Evolutionary conservation across 2,113 vertebrate species (phyloP), one percentile per base, ranked within the genome.

Genomic region (Aptenodytes forsteri): DNA sequence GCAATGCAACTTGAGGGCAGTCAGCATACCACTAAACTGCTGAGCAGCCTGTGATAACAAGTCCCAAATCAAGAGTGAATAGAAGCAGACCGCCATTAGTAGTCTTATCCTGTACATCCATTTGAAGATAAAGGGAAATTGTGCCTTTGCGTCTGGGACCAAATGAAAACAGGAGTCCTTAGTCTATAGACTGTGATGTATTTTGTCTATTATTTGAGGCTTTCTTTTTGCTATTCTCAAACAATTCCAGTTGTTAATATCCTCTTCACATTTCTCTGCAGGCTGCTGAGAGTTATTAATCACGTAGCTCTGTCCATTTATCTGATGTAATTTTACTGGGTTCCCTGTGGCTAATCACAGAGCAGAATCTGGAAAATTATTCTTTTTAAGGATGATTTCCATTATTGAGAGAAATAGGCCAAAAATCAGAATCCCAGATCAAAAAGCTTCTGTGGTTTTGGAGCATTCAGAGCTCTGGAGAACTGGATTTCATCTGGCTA

Each of bases 341-440:
- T 77, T 95, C 94, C 69, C 89, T 89, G 76, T 95, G n/a, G 85
- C 58, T 97, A 92, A 89, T 92, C 61, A 76, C 49, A 89, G 32
- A 80, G 55, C 44, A 76, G 52, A 84, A 95, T 95, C 55, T 86
- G 36, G 42, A 83, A 93, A 82, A 91, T 66, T 67, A 67, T 9
- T 79, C 62, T 83, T 84, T 96, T 81, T 79, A 58, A 80, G 49
- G n/a, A 30, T 69, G 26, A 49, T 55, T 93, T 95, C 65, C 54
- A 44, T 96, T 87, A 59, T 38, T 87, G 58, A 84, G 62, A 56
- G 49, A 89, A 91, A 82, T 46, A 65, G 56, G 62, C 52, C 61
- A 72, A 89, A 88, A 86, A 80, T 80, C 58, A 89, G 36, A 94
- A 91, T 76, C 22, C 6, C 26, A 80, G 46, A 52, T 91, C 54